These are phyloP conservation scores for Drosophila macrospina DNA, from an alignment of 2,888 invertebrate species.

Conservation along the genomic window DNA sequence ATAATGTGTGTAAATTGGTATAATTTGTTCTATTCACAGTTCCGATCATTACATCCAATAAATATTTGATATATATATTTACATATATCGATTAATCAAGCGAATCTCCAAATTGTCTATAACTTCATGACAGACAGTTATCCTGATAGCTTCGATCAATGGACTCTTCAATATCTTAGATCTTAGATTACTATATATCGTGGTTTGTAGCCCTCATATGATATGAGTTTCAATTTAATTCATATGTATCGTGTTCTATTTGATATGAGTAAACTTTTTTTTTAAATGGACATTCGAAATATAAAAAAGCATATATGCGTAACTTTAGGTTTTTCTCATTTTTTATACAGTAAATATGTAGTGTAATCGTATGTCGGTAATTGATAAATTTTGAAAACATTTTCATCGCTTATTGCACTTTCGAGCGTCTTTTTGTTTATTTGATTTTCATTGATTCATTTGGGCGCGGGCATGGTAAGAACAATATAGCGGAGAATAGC, in stretches of 20 bases:
- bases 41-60: conserved; percentile 62
- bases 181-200: conserved; percentile 32
- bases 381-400: conserved; percentile 64
- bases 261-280: conserved; percentile 49
- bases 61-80: conserved; percentile 42
- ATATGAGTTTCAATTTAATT: conserved; percentile 45
- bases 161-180: conserved; percentile 25
- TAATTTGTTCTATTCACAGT: conserved; percentile 79
- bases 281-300: conserved; percentile 45
- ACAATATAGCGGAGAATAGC: conserved; percentile 46
- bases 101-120: conserved; percentile 17
- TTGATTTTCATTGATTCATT: conserved; percentile 41
- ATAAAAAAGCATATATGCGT: conserved; percentile 34
- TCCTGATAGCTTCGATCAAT: conserved; percentile 9
- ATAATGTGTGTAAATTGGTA: conserved; percentile 70
- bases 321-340: conserved; percentile 3
- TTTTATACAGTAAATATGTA: conserved; percentile 51
- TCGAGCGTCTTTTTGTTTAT: conserved; percentile 66
- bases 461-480: conserved; percentile 10
- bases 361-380: conserved; percentile 26
- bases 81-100: conserved; percentile 50
- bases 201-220: conserved; percentile 27
- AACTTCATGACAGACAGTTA: background rate
- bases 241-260: conserved; percentile 44
- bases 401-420: conserved; percentile 70